Evolutionary conservation across 1,140 invertebrate genomes (phyloP).

Genomic region (Drosophila kepulauana): DNA sequence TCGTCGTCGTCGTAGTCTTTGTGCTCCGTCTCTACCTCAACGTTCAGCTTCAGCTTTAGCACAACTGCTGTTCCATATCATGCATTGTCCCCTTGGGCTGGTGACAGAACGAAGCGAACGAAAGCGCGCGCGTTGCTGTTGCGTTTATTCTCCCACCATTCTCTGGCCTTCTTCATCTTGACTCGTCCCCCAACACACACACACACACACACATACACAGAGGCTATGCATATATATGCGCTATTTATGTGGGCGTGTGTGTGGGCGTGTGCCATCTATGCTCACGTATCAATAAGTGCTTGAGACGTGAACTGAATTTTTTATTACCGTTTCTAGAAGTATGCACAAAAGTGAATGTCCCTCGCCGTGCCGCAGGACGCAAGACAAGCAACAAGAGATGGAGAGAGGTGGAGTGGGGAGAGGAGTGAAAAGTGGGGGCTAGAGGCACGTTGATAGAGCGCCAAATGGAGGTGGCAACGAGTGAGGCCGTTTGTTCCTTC

Average conservation of each 20-base stretch:
- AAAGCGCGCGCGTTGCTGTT: slow-evolving; percentile 20
- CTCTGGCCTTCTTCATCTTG: slow-evolving; percentile 35
- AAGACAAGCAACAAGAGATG: not conserved
- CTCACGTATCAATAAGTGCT: slow-evolving; percentile 82
- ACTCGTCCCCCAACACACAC: slow-evolving; percentile 16
- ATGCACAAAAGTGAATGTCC: slow-evolving; percentile 72
- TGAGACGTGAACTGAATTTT: slow-evolving; percentile 80
- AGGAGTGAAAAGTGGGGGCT: not conserved
- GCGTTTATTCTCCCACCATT: slow-evolving; percentile 27
- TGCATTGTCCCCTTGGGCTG: slow-evolving; percentile 53
- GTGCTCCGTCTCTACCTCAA: not conserved
- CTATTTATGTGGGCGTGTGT: slow-evolving; percentile 59
- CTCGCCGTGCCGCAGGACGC: slow-evolving; percentile 39
- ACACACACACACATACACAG: slow-evolving; percentile 17
- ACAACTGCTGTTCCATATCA: slow-evolving; percentile 13
- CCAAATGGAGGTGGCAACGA: not conserved
- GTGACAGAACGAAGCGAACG: slow-evolving; percentile 34
- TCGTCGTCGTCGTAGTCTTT: slow-evolving; percentile 22
- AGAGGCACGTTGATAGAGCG: too few relatives aligned
- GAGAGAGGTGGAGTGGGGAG: not conserved
- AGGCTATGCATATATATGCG: slow-evolving; percentile 75
- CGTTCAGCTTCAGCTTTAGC: too few relatives aligned
- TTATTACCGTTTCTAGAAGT: slow-evolving; percentile 64
- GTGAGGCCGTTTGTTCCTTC: too few relatives aligned
- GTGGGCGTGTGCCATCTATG: slow-evolving; percentile 68